Evolutionary conservation across 2,113 vertebrate genomes (phyloP).

Genomic region (Poeciliopsis retropinna): DNA sequence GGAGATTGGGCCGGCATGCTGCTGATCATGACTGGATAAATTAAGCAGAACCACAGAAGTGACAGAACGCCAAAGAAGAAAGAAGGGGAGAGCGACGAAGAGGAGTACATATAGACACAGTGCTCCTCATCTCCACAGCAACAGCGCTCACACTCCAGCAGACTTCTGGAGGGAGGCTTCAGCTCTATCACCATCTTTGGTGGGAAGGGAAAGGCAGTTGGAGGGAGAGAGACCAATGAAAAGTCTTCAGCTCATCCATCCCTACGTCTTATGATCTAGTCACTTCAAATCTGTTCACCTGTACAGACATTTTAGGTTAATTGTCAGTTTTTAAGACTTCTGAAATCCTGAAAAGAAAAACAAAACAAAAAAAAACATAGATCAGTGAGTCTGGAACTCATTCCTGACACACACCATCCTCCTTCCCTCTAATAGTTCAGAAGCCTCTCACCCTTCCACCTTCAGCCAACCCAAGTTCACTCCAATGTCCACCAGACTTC

Average conservation of each 20-base stretch:
- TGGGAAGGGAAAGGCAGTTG: conserved; percentile 47
- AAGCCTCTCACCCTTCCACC: not conserved
- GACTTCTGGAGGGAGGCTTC: conserved; percentile 63
- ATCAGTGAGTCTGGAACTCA: conserved; percentile 22
- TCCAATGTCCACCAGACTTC: conserved; percentile 15
- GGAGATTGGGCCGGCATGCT: conserved; percentile 27
- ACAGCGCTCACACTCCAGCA: conserved; percentile 65
- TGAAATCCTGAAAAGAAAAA: not conserved
- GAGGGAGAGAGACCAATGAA: conserved; percentile 58
- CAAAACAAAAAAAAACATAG: conserved; percentile 2
- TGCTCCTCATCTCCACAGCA: conserved; percentile 71
- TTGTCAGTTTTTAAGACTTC: conserved; percentile 22
- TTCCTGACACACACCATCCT: not conserved
- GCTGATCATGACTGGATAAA: conserved; percentile 64
- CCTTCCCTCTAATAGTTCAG: not conserved
- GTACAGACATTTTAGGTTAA: conserved; percentile 32
- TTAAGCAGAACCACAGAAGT: conserved; percentile 38
- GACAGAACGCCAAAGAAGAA: conserved; percentile 48
- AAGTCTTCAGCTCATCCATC: conserved; percentile 15
- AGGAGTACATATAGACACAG: conserved; percentile 39
- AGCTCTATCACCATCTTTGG: conserved; percentile 42
- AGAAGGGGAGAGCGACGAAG: conserved; percentile 41
- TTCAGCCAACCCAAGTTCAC: conserved; percentile 12
- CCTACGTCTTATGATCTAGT: conserved; percentile 43
- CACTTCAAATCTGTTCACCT: conserved; percentile 1